Percentiles rank a stretch among this genome's conserved stretches.
These are phyloP conservation scores for Zaprionus camerounensis DNA, from an alignment of 1,140 invertebrate genomes.

Conservation along the genomic window DNA sequence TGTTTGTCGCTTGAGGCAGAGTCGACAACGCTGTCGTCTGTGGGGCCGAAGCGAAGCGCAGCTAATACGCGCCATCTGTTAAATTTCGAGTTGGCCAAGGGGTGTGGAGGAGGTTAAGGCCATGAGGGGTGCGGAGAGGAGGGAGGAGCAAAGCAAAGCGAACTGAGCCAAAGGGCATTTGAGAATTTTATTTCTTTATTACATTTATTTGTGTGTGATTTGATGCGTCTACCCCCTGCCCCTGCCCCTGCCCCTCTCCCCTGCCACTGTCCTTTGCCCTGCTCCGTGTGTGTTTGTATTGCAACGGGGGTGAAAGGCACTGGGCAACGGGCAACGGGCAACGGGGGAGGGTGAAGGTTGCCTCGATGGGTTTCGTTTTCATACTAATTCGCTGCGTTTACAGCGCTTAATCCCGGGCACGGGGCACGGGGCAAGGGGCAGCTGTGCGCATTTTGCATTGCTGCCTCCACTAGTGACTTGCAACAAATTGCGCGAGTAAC, in stretches of 20 bases:
- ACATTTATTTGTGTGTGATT: conserved; percentile 77
- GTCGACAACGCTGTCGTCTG: conserved; percentile 43
- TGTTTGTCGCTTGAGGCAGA: not conserved
- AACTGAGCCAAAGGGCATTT: conserved; percentile 59
- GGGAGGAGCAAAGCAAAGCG: not conserved
- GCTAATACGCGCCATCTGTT: conserved; percentile 82
- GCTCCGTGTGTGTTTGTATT: conserved; percentile 1
- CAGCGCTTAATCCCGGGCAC: conserved; percentile 67
- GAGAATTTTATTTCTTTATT: conserved; percentile 73
- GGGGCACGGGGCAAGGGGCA: conserved; percentile 49
- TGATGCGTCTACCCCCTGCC: conserved; percentile 17
- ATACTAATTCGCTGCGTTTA: conserved; percentile 71
- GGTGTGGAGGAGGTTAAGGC: not conserved
- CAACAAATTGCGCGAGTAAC: conserved; percentile 63
- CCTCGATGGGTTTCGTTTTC: conserved; percentile 2
- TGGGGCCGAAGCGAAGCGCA: conserved; percentile 73
- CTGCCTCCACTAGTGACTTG: conserved; percentile 48
- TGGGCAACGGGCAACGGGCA: too few relatives aligned
- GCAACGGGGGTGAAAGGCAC: conserved; percentile 27
- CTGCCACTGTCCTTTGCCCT: not conserved
- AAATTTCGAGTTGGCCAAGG: conserved; percentile 60
- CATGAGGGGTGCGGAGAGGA: not conserved
- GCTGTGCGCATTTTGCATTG: conserved; percentile 73
- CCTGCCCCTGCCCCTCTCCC: not conserved
- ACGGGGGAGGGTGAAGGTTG: not conserved